These are phyloP conservation scores for Typhlomys cinereus DNA, from an alignment of 2,113 vertebrate genomes.

Conservation along the genomic window DNA sequence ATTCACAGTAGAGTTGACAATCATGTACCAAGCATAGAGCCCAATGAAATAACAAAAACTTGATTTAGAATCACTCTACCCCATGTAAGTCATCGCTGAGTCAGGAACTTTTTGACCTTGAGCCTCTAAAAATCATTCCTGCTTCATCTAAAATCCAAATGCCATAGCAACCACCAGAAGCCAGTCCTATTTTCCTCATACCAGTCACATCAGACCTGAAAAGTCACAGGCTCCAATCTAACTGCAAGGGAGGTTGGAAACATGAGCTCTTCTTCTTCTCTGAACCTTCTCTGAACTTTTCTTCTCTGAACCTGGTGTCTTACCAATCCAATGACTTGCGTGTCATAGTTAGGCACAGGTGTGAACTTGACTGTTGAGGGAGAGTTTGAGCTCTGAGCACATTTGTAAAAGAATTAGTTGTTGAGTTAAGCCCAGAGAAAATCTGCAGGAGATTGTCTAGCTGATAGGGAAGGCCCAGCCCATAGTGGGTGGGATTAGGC, in stretches of 20 bases:
- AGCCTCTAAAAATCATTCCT: background rate
- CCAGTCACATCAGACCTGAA: background rate
- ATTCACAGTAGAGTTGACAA: background rate
- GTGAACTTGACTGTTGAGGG: no score
- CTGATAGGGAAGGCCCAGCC: no score
- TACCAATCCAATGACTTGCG: background rate
- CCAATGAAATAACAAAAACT: background rate
- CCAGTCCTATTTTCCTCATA: background rate
- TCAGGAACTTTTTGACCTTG: background rate
- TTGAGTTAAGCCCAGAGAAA: no score
- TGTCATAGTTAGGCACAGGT: no score
- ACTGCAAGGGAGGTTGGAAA: background rate
- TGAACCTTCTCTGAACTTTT: no score
- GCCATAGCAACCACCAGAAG: background rate
- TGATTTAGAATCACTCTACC: background rate
- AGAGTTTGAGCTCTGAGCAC: no score
- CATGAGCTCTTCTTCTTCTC: background rate
- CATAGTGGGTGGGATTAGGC: no score
- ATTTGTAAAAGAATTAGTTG: no score
- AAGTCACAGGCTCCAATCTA: background rate
- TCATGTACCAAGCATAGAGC: background rate
- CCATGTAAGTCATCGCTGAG: background rate
- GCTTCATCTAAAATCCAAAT: background rate
- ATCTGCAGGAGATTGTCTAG: no score
- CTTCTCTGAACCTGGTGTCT: no score